Evolutionary conservation across 2,113 vertebrate genomes (phyloP).

Genomic region (Hemiscyllium ocellatum): DNA sequence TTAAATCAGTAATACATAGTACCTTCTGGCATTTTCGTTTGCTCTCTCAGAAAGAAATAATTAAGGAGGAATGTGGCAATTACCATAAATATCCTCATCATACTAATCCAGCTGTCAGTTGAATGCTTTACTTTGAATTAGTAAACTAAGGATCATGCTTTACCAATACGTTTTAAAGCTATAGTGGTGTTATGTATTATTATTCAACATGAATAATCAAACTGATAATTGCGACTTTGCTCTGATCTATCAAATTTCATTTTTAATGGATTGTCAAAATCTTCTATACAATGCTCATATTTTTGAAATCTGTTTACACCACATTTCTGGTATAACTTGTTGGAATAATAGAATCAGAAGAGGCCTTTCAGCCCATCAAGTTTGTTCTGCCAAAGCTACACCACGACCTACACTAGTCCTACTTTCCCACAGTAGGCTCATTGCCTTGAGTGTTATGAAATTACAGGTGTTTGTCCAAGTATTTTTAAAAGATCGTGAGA

Average conservation of each 20-base stretch:
- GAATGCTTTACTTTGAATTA: neutral
- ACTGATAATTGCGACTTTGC: neutral
- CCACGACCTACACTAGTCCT: no score
- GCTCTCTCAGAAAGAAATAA: neutral
- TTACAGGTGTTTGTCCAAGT: no score
- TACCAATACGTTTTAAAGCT: neutral
- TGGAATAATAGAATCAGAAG: no score
- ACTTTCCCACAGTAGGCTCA: no score
- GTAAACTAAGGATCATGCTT: neutral
- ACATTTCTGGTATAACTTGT: neutral
- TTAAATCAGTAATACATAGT: neutral
- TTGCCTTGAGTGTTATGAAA: no score
- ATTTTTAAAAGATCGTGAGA: no score
- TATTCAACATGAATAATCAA: neutral
- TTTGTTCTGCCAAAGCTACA: no score
- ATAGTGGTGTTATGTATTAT: neutral
- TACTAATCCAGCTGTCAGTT: neutral
- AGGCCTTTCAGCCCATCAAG: no score
- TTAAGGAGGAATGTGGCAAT: neutral
- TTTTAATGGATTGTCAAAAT: neutral
- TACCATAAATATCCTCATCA: neutral
- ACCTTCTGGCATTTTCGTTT: neutral
- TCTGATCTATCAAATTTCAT: neutral
- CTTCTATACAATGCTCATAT: neutral
- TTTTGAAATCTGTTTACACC: neutral